A percentile compares a stretch with the other conserved stretches of the same genome.
Conservation (phyloP, 2,888 invertebrate species). For the Caenorhabditis sinica region DNA sequence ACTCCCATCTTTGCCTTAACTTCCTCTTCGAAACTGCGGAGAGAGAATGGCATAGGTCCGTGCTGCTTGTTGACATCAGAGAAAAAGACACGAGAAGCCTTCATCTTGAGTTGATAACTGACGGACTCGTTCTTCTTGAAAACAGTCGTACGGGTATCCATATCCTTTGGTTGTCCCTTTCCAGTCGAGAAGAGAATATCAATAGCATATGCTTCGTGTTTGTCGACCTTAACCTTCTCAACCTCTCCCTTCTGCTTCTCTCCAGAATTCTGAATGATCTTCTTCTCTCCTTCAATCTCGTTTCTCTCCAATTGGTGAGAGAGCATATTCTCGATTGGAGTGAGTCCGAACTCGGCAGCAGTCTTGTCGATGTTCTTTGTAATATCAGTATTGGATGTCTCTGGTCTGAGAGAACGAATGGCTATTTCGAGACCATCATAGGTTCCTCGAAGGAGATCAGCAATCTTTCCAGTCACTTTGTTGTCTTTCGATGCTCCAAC, state of each 20-base stretch:
- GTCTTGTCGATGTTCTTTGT: conserved; percentile 77
- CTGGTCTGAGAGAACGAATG: conserved; percentile 92
- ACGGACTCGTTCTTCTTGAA: conserved; percentile 98
- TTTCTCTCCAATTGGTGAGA: conserved; percentile 91
- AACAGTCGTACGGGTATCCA: conserved; percentile 95
- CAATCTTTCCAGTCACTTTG: conserved; percentile 91
- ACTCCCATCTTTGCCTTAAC: conserved; percentile 98
- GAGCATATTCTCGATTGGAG: conserved; percentile 93
- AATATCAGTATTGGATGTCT: conserved; percentile 84
- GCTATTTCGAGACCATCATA: conserved; percentile 97
- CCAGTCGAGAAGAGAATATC: conserved; percentile 98
- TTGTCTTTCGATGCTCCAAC: conserved; percentile 88
- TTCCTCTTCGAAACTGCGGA: conserved; percentile 91
- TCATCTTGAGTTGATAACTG: conserved; percentile 94
- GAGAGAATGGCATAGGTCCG: conserved; percentile 97
- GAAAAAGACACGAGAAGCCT: conserved; percentile 91
- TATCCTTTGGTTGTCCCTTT: conserved; percentile 93
- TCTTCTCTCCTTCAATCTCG: conserved; percentile 93
- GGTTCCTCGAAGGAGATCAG: conserved; percentile 96
- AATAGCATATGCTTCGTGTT: conserved; percentile 98
- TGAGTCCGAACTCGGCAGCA: conserved; percentile 94
- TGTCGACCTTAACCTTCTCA: conserved; percentile 92
- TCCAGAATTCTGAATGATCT: conserved; percentile 96
- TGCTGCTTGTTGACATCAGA: conserved; percentile 84
- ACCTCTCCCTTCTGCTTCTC: conserved; percentile 92